A percentile compares a stretch with the other conserved stretches of the same genome.
phyloP scores from a whole-genome alignment of 64 coral and sea anemone genomes.

The Acropora yongei region DNA sequence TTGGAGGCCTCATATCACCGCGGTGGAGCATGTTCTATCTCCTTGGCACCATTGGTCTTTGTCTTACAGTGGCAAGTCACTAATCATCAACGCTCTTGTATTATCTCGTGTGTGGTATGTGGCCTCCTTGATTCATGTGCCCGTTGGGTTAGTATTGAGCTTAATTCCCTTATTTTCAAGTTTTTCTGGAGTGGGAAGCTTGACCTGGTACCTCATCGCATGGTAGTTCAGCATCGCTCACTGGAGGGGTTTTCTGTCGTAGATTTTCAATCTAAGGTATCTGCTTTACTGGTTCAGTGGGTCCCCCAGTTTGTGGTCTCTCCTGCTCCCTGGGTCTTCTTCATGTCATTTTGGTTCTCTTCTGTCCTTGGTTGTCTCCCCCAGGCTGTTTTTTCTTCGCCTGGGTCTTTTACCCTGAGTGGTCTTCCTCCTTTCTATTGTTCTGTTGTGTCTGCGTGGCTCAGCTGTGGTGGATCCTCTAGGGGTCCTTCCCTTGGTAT shows the following conservation, averaged over 20 bases:
- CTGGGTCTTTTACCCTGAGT: rapidly evolving
- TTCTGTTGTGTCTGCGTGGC: background rate
- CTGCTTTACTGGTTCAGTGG: slow-evolving; percentile 10
- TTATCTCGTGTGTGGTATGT: too few relatives aligned
- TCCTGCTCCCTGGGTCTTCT: background rate
- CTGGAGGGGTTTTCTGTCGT: slow-evolving; percentile 24
- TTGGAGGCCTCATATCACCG: slow-evolving; percentile 14
- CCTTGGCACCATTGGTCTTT: slow-evolving; percentile 14
- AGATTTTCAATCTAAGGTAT: background rate
- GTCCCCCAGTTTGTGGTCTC: background rate
- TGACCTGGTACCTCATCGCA: background rate
- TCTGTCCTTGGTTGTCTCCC: background rate
- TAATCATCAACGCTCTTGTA: too few relatives aligned
- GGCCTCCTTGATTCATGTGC: too few relatives aligned
- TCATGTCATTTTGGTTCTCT: background rate
- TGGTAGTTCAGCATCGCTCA: background rate
- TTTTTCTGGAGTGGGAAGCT: slow-evolving; percentile 18
- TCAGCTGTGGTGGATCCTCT: background rate
- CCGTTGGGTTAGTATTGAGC: too few relatives aligned
- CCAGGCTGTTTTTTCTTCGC: background rate
- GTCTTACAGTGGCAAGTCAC: slow-evolving; percentile 11
- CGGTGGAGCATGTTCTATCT: background rate
- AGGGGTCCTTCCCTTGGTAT: background rate
- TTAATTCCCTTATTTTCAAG: too few relatives aligned
- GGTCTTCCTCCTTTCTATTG: background rate